Base-by-base conservation (phyloP, 2,113 vertebrate genomes). In the Synodontis membranacea region DNA sequence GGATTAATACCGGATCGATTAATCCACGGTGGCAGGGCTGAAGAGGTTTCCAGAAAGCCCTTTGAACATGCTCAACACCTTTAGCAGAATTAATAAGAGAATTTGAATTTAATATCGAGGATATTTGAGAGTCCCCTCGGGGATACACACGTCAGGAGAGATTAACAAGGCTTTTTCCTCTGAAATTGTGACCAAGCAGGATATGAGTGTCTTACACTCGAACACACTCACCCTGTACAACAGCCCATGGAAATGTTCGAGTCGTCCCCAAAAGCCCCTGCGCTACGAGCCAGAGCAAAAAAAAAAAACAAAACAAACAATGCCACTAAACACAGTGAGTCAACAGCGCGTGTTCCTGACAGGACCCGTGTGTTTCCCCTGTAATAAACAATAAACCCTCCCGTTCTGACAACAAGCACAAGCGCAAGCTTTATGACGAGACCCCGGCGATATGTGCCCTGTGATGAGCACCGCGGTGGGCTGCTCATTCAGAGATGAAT, bases 261-360 rank as follows among this genome's bases (percentile, higher is more conserved):
- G 88, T 87, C 75, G 52, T 74, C 81, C 10, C 72, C 50, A 78
- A 86, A 86, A 85, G 74, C 80, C 86, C 89, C 81, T 76, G 75
- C 39, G 72, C 64, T 87, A 46, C 62, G 72, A 68, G 86, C 86
- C 86, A 88, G 81, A 80, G 19, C n/a, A 34, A n/a, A n/a, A n/a
- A n/a, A 82, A 31, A 62, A 82, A 21, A 25, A 52, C 64, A 42
- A 81, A 14, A 80, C 70, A 66, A 54, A 82, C 78, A 87, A 76
- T 52, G 70, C 54, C 52, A 83, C 56, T 64, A 44, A 83, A 52
- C 21, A 48, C 56, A 17, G 83, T 89, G 88, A 87, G 79, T 90
- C 89, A 90, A 52, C 75, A 75, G 75, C 84, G 56, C 37, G 58
- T 89, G 89, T 85, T 88, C 82, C 83, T 86, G 66, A 60, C 37